Evolutionary conservation across 1,140 invertebrate species (phyloP).

Genomic region (Temnothorax longispinosus): DNA sequence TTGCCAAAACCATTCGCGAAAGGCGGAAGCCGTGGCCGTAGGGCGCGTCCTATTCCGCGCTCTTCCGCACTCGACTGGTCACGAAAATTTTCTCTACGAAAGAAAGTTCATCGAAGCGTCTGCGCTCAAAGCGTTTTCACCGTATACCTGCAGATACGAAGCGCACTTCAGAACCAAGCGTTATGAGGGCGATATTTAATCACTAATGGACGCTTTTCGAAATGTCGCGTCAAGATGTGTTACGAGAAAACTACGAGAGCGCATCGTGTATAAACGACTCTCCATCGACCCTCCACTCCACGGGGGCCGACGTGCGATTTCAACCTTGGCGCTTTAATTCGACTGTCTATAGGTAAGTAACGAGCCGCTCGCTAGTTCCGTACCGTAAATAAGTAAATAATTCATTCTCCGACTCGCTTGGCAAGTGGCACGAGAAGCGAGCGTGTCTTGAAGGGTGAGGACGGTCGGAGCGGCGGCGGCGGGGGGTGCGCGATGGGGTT

Average conservation of each 20-base stretch:
- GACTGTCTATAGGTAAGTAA: slow-evolving; percentile 41
- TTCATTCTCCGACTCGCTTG: slow-evolving; percentile 80
- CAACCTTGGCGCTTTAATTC: slow-evolving; percentile 51
- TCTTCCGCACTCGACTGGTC: not conserved
- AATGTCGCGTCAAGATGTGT: not conserved
- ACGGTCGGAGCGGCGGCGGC: slow-evolving; percentile 1
- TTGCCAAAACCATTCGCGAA: slow-evolving; percentile 52
- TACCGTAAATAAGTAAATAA: slow-evolving; percentile 84
- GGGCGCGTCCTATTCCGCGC: slow-evolving; percentile 9
- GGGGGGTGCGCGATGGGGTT: slow-evolving; percentile 2
- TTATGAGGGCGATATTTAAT: not conserved
- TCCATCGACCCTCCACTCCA: not conserved
- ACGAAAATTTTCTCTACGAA: not conserved
- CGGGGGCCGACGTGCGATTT: not conserved
- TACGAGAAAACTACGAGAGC: not conserved
- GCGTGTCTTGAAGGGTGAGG: slow-evolving; percentile 59
- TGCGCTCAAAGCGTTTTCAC: not conserved
- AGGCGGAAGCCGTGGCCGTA: slow-evolving; percentile 40
- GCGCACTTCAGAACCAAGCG: not conserved
- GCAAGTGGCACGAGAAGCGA: slow-evolving; percentile 73
- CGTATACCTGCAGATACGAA: not conserved
- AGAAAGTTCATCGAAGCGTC: not conserved
- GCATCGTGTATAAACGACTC: not conserved
- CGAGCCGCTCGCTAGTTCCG: slow-evolving; percentile 65
- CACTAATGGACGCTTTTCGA: not conserved